Evolutionary conservation across 2,797 vertebrate species (phyloP).

Genomic region (Myoxocephalus aenaeus): DNA sequence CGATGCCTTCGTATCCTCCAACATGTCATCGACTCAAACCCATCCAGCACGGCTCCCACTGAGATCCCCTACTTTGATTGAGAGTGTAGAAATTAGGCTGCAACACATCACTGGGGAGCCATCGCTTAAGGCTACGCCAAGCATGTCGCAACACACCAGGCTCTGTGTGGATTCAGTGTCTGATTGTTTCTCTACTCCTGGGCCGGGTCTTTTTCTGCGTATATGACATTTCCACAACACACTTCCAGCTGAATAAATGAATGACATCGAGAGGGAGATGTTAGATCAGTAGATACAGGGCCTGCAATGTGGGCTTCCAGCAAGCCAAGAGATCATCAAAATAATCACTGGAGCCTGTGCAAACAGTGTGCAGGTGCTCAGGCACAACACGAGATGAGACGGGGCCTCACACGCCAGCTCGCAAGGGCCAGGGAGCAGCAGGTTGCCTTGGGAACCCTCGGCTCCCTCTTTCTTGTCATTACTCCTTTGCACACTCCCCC

Average conservation of each 20-base stretch:
- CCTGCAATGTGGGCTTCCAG: conserved; percentile 62
- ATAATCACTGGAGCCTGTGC: conserved; percentile 82
- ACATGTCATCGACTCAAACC: conserved; percentile 19
- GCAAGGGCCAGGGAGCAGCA: conserved; percentile 77
- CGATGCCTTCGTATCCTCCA: conserved; percentile 3
- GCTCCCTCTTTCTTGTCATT: conserved; percentile 76
- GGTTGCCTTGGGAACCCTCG: conserved; percentile 83
- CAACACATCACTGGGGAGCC: conserved; percentile 39
- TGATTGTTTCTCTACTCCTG: conserved; percentile 67
- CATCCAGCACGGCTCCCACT: conserved; percentile 18
- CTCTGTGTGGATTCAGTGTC: conserved; percentile 42
- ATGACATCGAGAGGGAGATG: conserved; percentile 65
- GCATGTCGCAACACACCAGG: conserved; percentile 38
- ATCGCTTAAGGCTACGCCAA: conserved; percentile 47
- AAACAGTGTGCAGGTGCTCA: conserved; percentile 82
- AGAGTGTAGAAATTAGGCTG: conserved; percentile 44
- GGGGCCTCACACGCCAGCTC: conserved; percentile 64
- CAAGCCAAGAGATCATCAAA: conserved; percentile 76
- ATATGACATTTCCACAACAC: conserved; percentile 37
- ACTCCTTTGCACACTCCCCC: conserved; percentile 63
- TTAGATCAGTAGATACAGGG: conserved; percentile 47
- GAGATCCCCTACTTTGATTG: conserved; percentile 35
- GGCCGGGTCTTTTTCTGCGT: conserved; percentile 36
- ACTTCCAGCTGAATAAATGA: conserved; percentile 79
- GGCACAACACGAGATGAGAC: conserved; percentile 70